These are phyloP conservation scores for Yponomeuta sedellus DNA, from an alignment of 2,888 invertebrate species.

Conservation along the genomic window DNA sequence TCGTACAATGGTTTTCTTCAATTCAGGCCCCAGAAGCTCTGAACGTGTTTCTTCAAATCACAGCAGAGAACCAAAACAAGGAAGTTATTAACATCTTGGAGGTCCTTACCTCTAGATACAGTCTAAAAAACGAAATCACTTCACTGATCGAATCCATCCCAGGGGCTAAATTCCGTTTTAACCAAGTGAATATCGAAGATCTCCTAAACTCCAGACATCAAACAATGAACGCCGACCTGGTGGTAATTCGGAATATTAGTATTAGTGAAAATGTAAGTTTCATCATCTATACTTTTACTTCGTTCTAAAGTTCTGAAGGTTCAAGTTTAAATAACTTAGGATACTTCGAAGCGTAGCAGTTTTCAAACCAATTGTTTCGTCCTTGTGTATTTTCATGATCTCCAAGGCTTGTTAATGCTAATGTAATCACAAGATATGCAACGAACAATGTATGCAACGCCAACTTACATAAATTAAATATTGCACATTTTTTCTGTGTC, in stretches of 20 bases:
- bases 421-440: too few species aligned
- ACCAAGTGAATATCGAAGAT: not conserved
- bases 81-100: constrained; percentile 8
- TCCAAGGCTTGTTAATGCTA: too few species aligned
- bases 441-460: too few species aligned
- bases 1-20: not conserved
- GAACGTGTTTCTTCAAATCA: constrained; percentile 14
- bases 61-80: constrained; percentile 10
- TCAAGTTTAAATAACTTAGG: not conserved
- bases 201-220: not conserved
- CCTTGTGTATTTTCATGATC: too few species aligned
- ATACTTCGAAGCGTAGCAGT: too few species aligned
- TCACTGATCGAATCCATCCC: not conserved
- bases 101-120: not conserved
- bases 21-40: constrained; percentile 10
- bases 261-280: constrained; percentile 20
- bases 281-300: not conserved
- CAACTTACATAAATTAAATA: too few species aligned
- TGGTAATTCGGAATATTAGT: constrained; percentile 18
- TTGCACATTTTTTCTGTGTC: too few species aligned
- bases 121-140: not conserved
- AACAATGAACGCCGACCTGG: constrained; percentile 15
- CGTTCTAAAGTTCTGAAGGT: too few species aligned
- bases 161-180: not conserved
- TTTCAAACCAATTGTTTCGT: too few species aligned